Percentiles rank a stretch among this genome's conserved stretches.
Conservation (phyloP, 92 coral and sea anemone species). For the Isaurus tuberculatus region DNA sequence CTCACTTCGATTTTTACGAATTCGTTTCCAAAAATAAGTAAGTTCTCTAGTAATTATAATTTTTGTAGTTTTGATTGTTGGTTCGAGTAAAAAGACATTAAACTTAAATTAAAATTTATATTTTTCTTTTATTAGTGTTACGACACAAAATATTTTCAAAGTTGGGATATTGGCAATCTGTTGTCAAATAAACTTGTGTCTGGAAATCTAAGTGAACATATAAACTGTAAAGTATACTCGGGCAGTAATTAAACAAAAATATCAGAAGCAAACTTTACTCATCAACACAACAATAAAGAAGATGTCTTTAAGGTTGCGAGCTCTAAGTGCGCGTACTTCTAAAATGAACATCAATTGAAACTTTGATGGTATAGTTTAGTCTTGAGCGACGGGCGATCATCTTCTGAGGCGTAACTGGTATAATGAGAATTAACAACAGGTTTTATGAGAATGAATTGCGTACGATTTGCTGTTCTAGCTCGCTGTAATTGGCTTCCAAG, state of each 20-base stretch:
- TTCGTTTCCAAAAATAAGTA: not conserved
- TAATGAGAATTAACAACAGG: slow-evolving; percentile 28
- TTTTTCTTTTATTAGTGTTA: no score
- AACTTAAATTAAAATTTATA: no score
- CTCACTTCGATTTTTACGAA: not conserved
- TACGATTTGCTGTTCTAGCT: slow-evolving; percentile 36
- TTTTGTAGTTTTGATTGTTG: no score
- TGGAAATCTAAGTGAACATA: not conserved
- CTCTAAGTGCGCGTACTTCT: slow-evolving; percentile 17
- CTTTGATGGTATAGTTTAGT: not conserved
- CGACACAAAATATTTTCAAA: no score
- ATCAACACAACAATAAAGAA: not conserved
- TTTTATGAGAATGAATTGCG: slow-evolving; percentile 23
- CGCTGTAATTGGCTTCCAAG: slow-evolving; percentile 45
- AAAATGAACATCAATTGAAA: not conserved
- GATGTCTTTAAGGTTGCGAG: not conserved
- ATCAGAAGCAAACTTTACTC: slow-evolving; percentile 31
- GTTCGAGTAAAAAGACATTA: no score
- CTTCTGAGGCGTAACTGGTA: slow-evolving; percentile 7
- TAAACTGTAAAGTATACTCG: not conserved
- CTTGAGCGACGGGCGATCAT: slow-evolving; percentile 12
- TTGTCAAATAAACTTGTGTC: not conserved
- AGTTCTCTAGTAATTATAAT: no score
- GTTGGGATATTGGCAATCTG: no score
- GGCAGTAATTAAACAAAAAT: slow-evolving; percentile 30